Evolutionary conservation across 2,888 invertebrate genomes (phyloP).

Genomic region (Nesidiocoris tenuis): DNA sequence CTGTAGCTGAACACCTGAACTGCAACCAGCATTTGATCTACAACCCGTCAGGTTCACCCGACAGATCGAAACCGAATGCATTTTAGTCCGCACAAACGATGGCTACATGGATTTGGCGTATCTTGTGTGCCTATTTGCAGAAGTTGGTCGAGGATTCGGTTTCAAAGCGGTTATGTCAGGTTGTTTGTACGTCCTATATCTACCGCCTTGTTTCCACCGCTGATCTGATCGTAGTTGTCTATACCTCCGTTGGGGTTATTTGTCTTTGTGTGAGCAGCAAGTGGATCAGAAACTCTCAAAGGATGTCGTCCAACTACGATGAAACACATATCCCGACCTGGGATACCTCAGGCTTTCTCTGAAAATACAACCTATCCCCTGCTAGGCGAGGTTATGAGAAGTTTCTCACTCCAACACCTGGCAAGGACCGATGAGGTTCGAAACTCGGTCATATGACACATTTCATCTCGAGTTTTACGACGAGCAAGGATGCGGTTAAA

Average conservation of each 20-base stretch:
- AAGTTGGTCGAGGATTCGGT: too few species aligned
- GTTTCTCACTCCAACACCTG: neutral
- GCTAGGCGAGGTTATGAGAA: neutral
- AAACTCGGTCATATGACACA: neutral
- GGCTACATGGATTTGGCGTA: too few species aligned
- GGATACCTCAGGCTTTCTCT: neutral
- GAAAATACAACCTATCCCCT: neutral
- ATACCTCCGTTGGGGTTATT: neutral
- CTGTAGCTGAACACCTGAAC: too few species aligned
- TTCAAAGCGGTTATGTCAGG: too few species aligned
- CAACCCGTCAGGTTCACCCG: too few species aligned
- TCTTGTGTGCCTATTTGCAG: too few species aligned
- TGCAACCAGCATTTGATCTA: too few species aligned
- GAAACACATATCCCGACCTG: neutral
- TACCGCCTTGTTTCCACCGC: too few species aligned
- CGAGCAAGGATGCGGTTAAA: neutral
- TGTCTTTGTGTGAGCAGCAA: conserved; percentile 13
- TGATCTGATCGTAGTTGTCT: too few species aligned
- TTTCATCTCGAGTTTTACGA: neutral
- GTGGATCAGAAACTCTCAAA: conserved; percentile 3
- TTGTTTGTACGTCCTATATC: too few species aligned
- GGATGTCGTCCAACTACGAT: neutral
- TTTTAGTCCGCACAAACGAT: too few species aligned
- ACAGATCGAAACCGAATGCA: too few species aligned
- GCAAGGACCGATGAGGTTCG: neutral